Conservation (phyloP, 2,797 vertebrate genomes). For the Sebastes flavidus region DNA sequence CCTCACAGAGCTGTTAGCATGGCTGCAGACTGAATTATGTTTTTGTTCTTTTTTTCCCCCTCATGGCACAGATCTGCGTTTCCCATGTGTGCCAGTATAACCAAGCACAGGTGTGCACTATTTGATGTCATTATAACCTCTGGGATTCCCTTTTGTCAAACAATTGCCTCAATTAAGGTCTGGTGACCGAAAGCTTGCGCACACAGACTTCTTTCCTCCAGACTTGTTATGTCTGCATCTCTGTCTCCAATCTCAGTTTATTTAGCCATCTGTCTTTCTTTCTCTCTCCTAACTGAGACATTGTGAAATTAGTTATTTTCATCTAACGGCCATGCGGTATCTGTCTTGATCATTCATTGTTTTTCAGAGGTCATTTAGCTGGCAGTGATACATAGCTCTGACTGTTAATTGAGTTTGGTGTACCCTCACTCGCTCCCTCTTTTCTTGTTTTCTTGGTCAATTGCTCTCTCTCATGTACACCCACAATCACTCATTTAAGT, state of each 20-base stretch:
- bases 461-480: conserved; percentile 4
- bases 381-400: conserved; percentile 2
- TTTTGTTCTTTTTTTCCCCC: background rate
- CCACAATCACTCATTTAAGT: conserved; percentile 16
- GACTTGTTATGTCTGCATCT: background rate
- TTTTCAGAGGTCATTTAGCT: background rate
- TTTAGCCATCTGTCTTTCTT: background rate
- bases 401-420: conserved; percentile 6
- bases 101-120: background rate
- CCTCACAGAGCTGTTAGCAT: background rate
- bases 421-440: background rate
- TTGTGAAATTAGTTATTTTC: background rate
- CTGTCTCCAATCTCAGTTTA: background rate
- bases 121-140: background rate
- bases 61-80: background rate
- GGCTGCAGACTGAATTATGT: background rate
- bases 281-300: background rate
- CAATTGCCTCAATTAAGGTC: background rate
- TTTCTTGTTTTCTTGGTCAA: background rate
- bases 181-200: background rate
- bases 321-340: background rate
- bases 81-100: background rate
- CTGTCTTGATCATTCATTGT: conserved; percentile 3
- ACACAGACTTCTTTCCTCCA: background rate
- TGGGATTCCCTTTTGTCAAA: background rate